Evolutionary conservation across 2,797 vertebrate species (phyloP).

Genomic region (Silurus aristotelis): DNA sequence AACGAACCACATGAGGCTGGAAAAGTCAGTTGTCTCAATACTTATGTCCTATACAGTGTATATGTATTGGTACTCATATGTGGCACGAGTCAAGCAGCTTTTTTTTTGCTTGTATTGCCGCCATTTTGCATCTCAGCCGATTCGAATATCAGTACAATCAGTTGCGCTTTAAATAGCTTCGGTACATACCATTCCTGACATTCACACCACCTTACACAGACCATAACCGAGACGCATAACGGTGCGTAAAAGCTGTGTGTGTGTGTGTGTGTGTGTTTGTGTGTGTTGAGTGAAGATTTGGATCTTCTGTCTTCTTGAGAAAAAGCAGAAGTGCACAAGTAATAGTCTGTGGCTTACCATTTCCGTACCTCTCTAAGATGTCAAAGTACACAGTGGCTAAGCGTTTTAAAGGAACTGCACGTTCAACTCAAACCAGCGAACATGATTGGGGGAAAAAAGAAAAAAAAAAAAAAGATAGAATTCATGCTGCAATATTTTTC

Average conservation of each 20-base stretch:
- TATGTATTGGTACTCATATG: background rate
- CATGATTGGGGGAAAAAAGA: constrained; percentile 35
- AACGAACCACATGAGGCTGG: too few relatives aligned
- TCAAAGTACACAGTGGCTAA: constrained; percentile 15
- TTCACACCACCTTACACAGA: background rate
- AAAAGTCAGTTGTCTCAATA: too few relatives aligned
- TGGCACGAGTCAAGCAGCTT: background rate
- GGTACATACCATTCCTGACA: constrained; percentile 36
- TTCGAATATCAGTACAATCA: constrained; percentile 6
- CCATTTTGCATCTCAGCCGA: background rate
- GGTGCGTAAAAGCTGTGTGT: background rate
- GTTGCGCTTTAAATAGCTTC: constrained; percentile 17
- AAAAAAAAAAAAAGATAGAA: background rate
- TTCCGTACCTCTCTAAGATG: constrained; percentile 42
- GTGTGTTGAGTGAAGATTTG: background rate
- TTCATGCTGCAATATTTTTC: too few relatives aligned
- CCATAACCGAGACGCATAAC: background rate
- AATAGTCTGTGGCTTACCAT: constrained; percentile 50
- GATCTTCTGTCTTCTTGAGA: constrained; percentile 37
- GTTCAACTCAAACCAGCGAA: constrained; percentile 33
- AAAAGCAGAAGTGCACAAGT: constrained; percentile 26
- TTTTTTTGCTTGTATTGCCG: too few relatives aligned
- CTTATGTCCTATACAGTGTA: too few relatives aligned
- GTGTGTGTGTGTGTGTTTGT: background rate
- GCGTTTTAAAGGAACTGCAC: constrained; percentile 36